Evolutionary conservation across 2,888 invertebrate species (phyloP).

Genomic region (Pheosia gnoma): DNA sequence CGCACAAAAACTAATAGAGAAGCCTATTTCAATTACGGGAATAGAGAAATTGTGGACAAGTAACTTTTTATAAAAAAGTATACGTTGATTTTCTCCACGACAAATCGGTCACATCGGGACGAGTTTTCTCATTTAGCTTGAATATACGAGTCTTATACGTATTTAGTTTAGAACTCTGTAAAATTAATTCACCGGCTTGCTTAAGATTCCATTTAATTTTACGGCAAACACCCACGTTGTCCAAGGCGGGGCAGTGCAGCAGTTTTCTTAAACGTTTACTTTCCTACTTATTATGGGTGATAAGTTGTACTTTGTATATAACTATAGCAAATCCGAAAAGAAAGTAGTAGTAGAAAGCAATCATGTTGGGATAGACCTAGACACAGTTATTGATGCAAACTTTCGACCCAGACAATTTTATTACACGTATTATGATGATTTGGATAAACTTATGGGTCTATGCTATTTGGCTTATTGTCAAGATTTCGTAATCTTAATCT

Average conservation of each 20-base stretch:
- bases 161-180: constrained; percentile 14
- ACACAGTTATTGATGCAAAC: constrained; percentile 15
- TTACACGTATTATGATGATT: constrained; percentile 15
- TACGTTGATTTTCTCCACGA: constrained; percentile 16
- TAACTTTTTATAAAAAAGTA: constrained; percentile 17
- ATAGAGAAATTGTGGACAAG: constrained; percentile 35
- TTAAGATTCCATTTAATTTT: constrained; percentile 17
- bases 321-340: constrained; percentile 8
- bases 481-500: constrained; percentile 23
- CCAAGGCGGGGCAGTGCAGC: background rate
- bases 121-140: constrained; percentile 20
- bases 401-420: constrained; percentile 25
- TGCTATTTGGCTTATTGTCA: constrained; percentile 28
- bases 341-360: constrained; percentile 6
- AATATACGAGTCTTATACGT: constrained; percentile 9
- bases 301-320: background rate
- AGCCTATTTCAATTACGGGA: constrained; percentile 32
- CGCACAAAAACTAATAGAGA: constrained; percentile 32
- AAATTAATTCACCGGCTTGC: constrained; percentile 20
- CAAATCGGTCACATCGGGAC: constrained; percentile 22
- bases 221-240: constrained; percentile 12
- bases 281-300: background rate
- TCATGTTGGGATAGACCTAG: constrained; percentile 11
- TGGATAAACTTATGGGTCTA: constrained; percentile 22
- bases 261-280: constrained; percentile 22